Evolutionary conservation across 2,113 vertebrate species (phyloP).

Genomic region (Delphinus delphis): DNA sequence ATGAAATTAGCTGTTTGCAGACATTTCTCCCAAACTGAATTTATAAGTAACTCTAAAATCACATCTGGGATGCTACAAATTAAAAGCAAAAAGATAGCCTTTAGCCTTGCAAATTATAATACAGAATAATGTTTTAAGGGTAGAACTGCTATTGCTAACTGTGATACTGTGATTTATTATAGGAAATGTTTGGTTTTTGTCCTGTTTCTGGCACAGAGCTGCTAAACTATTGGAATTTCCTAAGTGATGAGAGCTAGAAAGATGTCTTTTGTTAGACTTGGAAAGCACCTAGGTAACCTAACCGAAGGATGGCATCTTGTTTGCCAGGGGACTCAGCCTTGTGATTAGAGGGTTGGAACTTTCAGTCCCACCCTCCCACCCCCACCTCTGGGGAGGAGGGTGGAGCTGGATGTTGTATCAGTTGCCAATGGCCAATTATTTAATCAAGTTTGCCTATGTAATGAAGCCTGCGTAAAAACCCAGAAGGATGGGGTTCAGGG

Average conservation of each 20-base stretch:
- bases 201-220: background rate
- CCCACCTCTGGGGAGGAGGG: background rate
- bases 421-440: background rate
- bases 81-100: background rate
- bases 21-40: background rate
- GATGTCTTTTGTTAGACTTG: background rate
- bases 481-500: background rate
- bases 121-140: background rate
- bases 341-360: background rate
- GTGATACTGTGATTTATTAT: background rate
- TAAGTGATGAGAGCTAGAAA: background rate
- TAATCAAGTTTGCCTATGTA: background rate
- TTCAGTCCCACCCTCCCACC: background rate
- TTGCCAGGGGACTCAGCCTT: background rate
- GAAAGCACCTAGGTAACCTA: background rate
- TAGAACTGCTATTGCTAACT: background rate
- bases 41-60: background rate
- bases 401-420: background rate
- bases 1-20: background rate
- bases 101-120: background rate
- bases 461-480: background rate
- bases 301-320: background rate
- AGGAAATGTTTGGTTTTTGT: background rate
- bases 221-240: background rate
- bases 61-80: background rate